These are phyloP conservation scores for Paracanthobrama guichenoti DNA, from an alignment of 2,113 vertebrate genomes.

Conservation along the genomic window DNA sequence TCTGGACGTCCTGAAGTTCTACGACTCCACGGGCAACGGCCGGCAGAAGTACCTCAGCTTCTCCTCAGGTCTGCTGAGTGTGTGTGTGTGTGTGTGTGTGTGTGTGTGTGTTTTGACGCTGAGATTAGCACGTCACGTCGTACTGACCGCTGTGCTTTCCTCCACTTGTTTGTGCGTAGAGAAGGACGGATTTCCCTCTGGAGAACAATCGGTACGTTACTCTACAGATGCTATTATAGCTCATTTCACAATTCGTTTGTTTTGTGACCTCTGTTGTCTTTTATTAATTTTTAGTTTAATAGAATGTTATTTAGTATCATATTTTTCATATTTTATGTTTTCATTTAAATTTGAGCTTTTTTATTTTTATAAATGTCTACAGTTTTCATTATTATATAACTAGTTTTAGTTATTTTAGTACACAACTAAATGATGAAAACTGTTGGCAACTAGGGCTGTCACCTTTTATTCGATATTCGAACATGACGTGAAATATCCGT, in stretches of 20 bases:
- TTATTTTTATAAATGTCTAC: no score
- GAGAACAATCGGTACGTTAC: conserved; percentile 85
- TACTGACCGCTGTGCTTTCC: not conserved
- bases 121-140: not conserved
- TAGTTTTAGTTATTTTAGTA: not conserved
- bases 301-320: no score
- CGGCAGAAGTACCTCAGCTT: conserved; percentile 99
- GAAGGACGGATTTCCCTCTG: conserved; percentile 91
- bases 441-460: no score
- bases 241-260: no score
- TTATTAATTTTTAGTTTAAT: no score
- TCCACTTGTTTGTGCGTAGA: conserved; percentile 73
- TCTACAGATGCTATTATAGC: not conserved
- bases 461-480: no score
- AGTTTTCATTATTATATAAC: not conserved
- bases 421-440: no score
- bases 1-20: conserved; percentile 95
- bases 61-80: conserved; percentile 85
- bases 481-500: no score
- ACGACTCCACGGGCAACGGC: conserved; percentile 92
- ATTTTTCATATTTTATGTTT: no score
- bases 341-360: no score
- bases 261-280: no score
- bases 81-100: not conserved
- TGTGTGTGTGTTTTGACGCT: no score